Evolutionary conservation across 2,888 invertebrate genomes (phyloP).

Genomic region (Actias luna): DNA sequence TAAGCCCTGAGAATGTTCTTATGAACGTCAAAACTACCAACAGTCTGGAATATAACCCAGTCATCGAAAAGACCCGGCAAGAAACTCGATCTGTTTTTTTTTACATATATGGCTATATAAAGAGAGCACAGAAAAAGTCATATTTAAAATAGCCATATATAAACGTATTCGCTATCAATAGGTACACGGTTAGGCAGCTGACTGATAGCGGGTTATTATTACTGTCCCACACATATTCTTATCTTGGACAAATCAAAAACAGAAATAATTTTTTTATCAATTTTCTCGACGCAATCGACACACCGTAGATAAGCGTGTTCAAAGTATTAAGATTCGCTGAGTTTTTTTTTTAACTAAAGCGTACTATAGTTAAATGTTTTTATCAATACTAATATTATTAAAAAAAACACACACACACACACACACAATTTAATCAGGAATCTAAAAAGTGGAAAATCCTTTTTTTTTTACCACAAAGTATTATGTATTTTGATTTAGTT

Average conservation of each 20-base stretch:
- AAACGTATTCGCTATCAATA: not conserved
- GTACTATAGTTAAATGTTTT: too few relatives aligned
- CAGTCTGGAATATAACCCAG: too few relatives aligned
- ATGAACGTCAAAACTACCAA: too few relatives aligned
- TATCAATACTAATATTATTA: not conserved
- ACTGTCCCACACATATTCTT: constrained; percentile 4
- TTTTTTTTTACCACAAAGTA: too few relatives aligned
- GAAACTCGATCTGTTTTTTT: too few relatives aligned
- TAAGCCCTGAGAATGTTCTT: too few relatives aligned
- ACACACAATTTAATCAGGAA: too few relatives aligned
- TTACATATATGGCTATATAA: too few relatives aligned
- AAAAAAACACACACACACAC: not conserved
- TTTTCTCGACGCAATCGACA: constrained; percentile 7
- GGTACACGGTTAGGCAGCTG: not conserved
- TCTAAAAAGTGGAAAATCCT: too few relatives aligned
- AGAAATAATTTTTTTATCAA: constrained; percentile 17
- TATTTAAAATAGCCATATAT: constrained; percentile 1
- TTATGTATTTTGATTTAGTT: too few relatives aligned
- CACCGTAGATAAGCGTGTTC: not conserved
- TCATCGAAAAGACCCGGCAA: too few relatives aligned
- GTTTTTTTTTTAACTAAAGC: not conserved
- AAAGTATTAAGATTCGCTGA: constrained; percentile 2
- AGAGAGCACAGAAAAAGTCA: too few relatives aligned
- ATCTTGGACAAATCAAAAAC: constrained; percentile 17
- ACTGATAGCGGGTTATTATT: constrained; percentile 7